Evolutionary conservation across 1,140 invertebrate genomes (phyloP).

Genomic region (Drosophila burlai): DNA sequence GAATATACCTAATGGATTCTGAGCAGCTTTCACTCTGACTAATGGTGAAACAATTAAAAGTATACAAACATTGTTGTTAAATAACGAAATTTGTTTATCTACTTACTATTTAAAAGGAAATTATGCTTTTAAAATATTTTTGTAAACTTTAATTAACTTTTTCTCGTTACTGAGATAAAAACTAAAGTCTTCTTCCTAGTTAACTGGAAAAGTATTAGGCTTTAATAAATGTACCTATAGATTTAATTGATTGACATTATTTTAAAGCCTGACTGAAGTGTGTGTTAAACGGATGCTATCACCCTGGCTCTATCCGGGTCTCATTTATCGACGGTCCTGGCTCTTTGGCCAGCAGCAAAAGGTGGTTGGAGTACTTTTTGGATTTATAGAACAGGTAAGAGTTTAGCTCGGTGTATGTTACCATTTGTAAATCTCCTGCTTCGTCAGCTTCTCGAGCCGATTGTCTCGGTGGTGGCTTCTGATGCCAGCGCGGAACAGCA

Average conservation of each 20-base stretch:
- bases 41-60: too few species aligned
- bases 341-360: conserved; percentile 66
- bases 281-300: conserved; percentile 79
- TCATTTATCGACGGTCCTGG: conserved; percentile 66
- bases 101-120: too few species aligned
- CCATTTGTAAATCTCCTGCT: background rate
- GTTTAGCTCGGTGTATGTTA: background rate
- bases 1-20: too few species aligned
- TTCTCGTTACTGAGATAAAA: background rate
- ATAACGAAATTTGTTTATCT: too few species aligned
- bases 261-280: conserved; percentile 71
- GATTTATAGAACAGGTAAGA: conserved; percentile 76
- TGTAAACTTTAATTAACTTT: background rate
- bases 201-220: background rate
- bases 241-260: background rate
- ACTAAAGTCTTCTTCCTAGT: background rate
- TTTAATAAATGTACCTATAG: background rate
- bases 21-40: too few species aligned
- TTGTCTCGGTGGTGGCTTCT: conserved; percentile 57
- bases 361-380: conserved; percentile 67
- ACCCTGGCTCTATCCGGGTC: conserved; percentile 75
- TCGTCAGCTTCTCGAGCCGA: conserved; percentile 61
- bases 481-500: conserved; percentile 33
- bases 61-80: too few species aligned
- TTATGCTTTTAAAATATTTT: background rate